Evolutionary conservation across 2,797 vertebrate genomes (phyloP).

Genomic region (Diceros bicornis): DNA sequence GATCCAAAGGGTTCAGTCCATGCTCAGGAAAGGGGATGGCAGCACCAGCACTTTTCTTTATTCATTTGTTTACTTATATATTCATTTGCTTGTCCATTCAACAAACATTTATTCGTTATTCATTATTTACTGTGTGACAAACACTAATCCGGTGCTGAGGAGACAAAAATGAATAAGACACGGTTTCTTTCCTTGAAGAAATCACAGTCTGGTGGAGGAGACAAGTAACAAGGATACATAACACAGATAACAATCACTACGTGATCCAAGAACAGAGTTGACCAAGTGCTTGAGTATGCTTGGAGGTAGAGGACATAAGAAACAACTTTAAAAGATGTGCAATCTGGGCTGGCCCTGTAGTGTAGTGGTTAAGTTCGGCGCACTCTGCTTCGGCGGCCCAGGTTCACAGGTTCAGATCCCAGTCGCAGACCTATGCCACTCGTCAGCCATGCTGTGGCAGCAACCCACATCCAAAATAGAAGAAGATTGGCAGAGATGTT

Average conservation of each 20-base stretch:
- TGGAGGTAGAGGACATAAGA: not conserved
- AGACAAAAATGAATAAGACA: not conserved
- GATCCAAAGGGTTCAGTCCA: not conserved
- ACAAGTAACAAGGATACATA: not conserved
- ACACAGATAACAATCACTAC: not conserved
- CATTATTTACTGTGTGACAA: not conserved
- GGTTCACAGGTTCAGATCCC: too few relatives aligned
- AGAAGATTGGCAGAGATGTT: too few relatives aligned
- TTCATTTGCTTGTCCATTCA: not conserved
- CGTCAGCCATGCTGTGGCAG: too few relatives aligned
- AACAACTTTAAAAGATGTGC: not conserved
- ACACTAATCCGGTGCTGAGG: not conserved
- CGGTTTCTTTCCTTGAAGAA: conserved; percentile 9
- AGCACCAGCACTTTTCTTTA: not conserved
- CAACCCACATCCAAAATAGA: too few relatives aligned
- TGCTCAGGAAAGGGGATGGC: not conserved
- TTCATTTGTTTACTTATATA: not conserved
- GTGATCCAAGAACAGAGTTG: not conserved
- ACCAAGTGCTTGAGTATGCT: not conserved
- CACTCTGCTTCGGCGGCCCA: too few relatives aligned
- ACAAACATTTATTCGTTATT: not conserved
- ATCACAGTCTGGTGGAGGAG: not conserved
- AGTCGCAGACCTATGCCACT: too few relatives aligned
- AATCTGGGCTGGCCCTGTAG: not conserved
- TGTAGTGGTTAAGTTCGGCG: too few relatives aligned